Conservation (phyloP, 2,113 vertebrate species). For the Gnathonemus echidnorhynchus region DNA sequence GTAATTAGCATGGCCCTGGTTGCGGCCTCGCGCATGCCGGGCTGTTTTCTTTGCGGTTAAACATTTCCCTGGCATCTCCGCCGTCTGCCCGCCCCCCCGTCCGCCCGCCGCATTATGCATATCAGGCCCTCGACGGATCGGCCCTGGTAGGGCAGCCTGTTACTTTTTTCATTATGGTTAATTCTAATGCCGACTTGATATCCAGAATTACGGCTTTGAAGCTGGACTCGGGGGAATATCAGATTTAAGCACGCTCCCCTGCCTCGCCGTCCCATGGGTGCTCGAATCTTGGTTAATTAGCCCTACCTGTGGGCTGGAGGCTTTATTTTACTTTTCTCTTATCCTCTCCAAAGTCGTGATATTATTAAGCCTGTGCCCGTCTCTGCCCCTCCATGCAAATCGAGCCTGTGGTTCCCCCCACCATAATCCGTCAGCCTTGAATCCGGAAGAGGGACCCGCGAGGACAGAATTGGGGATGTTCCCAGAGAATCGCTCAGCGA, state of each 20-base stretch:
- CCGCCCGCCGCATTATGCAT: neutral
- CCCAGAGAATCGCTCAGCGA: conserved; percentile 4
- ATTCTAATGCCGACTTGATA: conserved; percentile 16
- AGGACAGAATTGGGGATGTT: conserved; percentile 17
- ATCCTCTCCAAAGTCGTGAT: conserved; percentile 38
- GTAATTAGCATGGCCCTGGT: neutral
- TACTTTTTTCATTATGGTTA: conserved; percentile 23
- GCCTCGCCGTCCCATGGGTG: conserved; percentile 15
- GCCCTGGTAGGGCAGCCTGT: neutral
- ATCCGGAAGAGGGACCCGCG: conserved; percentile 46
- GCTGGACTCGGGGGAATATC: conserved; percentile 12
- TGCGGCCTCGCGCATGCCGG: neutral
- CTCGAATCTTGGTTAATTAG: conserved; percentile 24
- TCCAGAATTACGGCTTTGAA: conserved; percentile 21
- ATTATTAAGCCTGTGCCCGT: conserved; percentile 59
- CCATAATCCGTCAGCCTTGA: conserved; percentile 48
- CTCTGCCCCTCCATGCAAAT: conserved; percentile 58
- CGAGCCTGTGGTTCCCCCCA: conserved; percentile 49
- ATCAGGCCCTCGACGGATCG: neutral
- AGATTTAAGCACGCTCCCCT: conserved; percentile 17
- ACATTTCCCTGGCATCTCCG: neutral
- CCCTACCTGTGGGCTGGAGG: conserved; percentile 41
- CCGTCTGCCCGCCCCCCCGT: neutral
- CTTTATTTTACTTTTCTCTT: conserved; percentile 48
- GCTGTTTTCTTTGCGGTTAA: neutral